A percentile compares a stretch with the other conserved stretches of the same genome.
phyloP scores from a whole-genome alignment of 2,113 vertebrate species.

The Solea solea region DNA sequence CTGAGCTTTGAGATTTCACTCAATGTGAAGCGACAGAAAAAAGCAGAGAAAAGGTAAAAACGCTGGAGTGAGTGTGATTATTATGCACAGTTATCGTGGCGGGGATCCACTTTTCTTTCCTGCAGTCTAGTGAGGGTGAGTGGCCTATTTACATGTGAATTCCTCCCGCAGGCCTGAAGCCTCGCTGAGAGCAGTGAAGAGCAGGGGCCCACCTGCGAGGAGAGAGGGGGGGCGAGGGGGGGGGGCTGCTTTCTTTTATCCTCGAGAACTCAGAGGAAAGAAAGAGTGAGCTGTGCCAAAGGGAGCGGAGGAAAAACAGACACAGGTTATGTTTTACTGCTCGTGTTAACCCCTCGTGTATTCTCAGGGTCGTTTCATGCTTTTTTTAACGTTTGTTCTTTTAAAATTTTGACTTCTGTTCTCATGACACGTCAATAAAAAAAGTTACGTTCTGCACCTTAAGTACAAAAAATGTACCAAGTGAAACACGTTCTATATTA shows the following conservation, averaged over 20 bases:
- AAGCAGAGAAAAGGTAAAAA: background rate
- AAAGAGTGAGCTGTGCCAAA: conserved; percentile 43
- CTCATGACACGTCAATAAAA: too few species aligned
- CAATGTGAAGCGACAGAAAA: conserved; percentile 33
- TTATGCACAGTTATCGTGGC: conserved; percentile 69
- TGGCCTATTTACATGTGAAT: conserved; percentile 84
- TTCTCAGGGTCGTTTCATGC: too few species aligned
- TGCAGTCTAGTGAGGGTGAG: conserved; percentile 62
- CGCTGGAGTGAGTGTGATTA: conserved; percentile 41
- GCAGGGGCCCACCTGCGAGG: conserved; percentile 70
- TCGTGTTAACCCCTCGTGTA: background rate
- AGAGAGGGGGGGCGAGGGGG: conserved; percentile 37
- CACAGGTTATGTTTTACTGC: conserved; percentile 1
- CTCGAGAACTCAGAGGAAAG: conserved; percentile 51
- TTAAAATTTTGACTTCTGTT: too few species aligned
- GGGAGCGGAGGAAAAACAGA: conserved; percentile 34
- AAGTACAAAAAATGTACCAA: too few species aligned
- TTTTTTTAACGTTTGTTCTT: background rate
- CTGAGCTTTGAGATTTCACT: conserved; percentile 46
- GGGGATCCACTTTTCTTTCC: conserved; percentile 69
- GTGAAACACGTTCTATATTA: too few species aligned
- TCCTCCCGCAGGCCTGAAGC: conserved; percentile 56
- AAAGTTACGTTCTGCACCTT: too few species aligned
- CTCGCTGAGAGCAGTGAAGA: conserved; percentile 53
- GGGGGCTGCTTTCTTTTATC: conserved; percentile 72